Base-by-base conservation (phyloP, 2,888 invertebrate genomes). In the Ormyrus nitidulus region DNA sequence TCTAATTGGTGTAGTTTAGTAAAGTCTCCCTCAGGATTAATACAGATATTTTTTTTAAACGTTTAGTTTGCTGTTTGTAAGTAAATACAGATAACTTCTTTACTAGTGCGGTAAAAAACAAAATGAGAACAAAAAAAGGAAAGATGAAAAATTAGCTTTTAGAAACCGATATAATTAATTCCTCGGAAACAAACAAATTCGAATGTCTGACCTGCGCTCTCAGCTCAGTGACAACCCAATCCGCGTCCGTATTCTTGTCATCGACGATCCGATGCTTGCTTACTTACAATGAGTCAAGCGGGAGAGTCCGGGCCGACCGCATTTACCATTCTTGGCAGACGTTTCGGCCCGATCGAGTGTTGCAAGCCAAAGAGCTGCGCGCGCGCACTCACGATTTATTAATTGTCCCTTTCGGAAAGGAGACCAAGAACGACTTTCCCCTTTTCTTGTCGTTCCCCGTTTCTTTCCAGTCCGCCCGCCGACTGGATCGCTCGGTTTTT, bases 291-390 rank as follows among this genome's bases (percentile, higher is more conserved):
- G 51, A 66, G 11, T 66, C 51, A 65, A 49, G 51, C 19, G 6
- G 53, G 51, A 13, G 48, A 49, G 49, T 46, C n/a, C 19, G 34
- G 34, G 34, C 34, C 71, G 71, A 53, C 61, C 71, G 85, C 85
- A 82, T 87, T 87, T 81, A 73, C 87, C 87, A 86, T 87, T 87
- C 83, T 81, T 71, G 85, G 86, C 83, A 80, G 78, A 84, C 83
- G 59, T 66, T 75, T 66, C 75, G 56, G 10, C 56, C 49, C 6
- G 8, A 19, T 34, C 6, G 44, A n/a, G 13, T 62, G 61, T 72
- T 13, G 62, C 53, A 72, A 70, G 19, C n/a, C 13, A 48, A 19
- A 13, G 13, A n/a, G 44, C 44, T 44, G n/a, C 9, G 9, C 53
- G 9, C 53, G 53, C 59, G n/a, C 9, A 6, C 53, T 34, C 5